Base-by-base conservation (phyloP, 2,797 vertebrate genomes). In the Melanogrammus aeglefinus region DNA sequence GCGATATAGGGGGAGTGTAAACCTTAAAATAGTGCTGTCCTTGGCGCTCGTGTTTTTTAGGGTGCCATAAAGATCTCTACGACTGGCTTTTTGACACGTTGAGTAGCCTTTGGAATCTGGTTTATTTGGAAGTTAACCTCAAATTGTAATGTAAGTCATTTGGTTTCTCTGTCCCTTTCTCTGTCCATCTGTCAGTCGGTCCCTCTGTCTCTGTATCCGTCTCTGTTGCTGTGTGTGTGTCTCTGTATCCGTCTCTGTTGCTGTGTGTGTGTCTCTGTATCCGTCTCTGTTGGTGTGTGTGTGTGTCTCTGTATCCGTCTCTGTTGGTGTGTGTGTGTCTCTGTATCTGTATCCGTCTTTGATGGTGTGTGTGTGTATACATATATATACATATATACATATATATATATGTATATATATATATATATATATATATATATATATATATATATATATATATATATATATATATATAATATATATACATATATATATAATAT, bases 251-350 rank as follows among this genome's bases (percentile, higher is more conserved):
- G 41, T 76, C 27, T 76, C 13, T 76, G 27, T 63, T 51, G 33
- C 31, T 77, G 71, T 63, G 24, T 38, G 72, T 75, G 74, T 51
- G 1, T 38, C 3, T 75, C 21, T 75, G 1, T 38, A 27, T 57
- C 21, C 74, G 39, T 16, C 66, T n/a, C n/a, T n/a, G n/a, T n/a
- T n/a, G n/a, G n/a, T n/a, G n/a, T n/a, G n/a, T n/a, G n/a, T n/a
- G n/a, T n/a, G n/a, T n/a, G 41, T 35, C 39, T 47, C 1, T 27
- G 39, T 51, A 12, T 78, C 24, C 2, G 41, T 76, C 27, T 76
- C 13, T 76, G 27, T 75, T 39, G 47, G 74, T 75, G 74, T 39
- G 74, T 75, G 74, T 75, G 27, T 75, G 24, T 75, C 14, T 75
- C 3, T 51, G 1, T 38, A 2, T 75, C 21, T 75, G 1, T 38